Evolutionary conservation across 2,113 vertebrate genomes (phyloP).

Genomic region (Ailurus styani): DNA sequence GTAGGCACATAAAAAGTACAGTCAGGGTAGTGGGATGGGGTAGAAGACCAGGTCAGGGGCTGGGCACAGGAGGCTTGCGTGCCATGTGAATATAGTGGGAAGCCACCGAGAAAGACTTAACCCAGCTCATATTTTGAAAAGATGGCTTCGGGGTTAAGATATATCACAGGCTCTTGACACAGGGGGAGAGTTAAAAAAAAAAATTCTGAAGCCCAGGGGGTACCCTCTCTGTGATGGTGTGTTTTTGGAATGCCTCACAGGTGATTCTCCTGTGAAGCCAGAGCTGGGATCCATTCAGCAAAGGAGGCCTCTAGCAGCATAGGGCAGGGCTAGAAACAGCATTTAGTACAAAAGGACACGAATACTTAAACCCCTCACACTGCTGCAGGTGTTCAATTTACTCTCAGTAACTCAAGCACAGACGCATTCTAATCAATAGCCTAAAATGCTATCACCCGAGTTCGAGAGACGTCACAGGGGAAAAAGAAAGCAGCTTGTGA

Average conservation of each 20-base stretch:
- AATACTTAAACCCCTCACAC: not conserved
- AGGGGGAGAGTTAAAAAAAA: not conserved
- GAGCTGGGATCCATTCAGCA: not conserved
- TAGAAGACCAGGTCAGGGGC: not conserved
- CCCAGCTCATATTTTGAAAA: not conserved
- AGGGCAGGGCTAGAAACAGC: not conserved
- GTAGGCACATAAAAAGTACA: not conserved
- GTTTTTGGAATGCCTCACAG: not conserved
- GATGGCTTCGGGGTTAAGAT: not conserved
- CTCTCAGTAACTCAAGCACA: conserved; percentile 22
- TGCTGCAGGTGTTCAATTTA: not conserved
- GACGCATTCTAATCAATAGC: not conserved
- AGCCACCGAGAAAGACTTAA: not conserved
- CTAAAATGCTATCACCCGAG: not conserved
- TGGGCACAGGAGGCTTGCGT: not conserved
- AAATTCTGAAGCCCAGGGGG: not conserved
- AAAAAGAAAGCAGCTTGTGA: conserved; percentile 41
- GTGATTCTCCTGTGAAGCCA: not conserved
- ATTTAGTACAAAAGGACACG: conserved; percentile 14
- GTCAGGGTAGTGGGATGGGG: not conserved
- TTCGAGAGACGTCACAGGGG: not conserved
- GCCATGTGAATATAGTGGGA: not conserved
- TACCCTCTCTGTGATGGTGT: not conserved
- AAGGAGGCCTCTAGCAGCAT: not conserved
- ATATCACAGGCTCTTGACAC: not conserved